Evolutionary conservation across 2,888 invertebrate species (phyloP).

Genomic region (Metallyticus violacea): DNA sequence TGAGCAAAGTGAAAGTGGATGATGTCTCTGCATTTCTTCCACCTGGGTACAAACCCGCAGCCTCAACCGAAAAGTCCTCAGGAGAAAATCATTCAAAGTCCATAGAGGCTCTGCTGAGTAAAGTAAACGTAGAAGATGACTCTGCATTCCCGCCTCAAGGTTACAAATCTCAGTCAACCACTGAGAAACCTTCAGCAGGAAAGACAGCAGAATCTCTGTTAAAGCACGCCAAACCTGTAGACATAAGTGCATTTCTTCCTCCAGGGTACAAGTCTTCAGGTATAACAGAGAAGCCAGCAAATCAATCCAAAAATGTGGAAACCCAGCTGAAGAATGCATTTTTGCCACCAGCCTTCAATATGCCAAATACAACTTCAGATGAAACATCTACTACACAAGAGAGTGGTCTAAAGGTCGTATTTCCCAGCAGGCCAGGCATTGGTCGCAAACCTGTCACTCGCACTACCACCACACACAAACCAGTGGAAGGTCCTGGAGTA

Average conservation of each 20-base stretch:
- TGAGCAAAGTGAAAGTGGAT: conserved; percentile 42
- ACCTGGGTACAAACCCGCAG: conserved; percentile 53
- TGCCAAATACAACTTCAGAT: conserved; percentile 16
- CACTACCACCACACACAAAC: conserved; percentile 57
- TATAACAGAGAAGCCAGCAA: conserved; percentile 23
- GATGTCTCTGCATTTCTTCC: conserved; percentile 62
- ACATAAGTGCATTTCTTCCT: conserved; percentile 62
- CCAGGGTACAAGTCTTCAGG: conserved; percentile 59
- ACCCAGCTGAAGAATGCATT: conserved; percentile 47
- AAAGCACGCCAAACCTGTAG: conserved; percentile 32
- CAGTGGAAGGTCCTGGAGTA: conserved; percentile 49
- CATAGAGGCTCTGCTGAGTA: conserved; percentile 22
- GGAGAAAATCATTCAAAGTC: background rate
- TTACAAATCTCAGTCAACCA: conserved; percentile 52
- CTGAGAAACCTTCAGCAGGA: conserved; percentile 14
- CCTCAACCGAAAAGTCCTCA: conserved; percentile 41
- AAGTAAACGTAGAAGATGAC: conserved; percentile 42
- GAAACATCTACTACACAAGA: conserved; percentile 43
- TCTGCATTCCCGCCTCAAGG: conserved; percentile 66
- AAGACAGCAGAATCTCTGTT: conserved; percentile 14
- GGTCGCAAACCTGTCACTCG: conserved; percentile 56
- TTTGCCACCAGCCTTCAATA: conserved; percentile 61
- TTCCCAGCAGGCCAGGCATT: conserved; percentile 73
- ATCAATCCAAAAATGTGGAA: conserved; percentile 33
- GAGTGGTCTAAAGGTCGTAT: conserved; percentile 65